A percentile compares a stretch with the other conserved stretches of the same genome.
Conservation (phyloP, 1,140 invertebrate genomes). For the Brachionus asplanchnoidis region DNA sequence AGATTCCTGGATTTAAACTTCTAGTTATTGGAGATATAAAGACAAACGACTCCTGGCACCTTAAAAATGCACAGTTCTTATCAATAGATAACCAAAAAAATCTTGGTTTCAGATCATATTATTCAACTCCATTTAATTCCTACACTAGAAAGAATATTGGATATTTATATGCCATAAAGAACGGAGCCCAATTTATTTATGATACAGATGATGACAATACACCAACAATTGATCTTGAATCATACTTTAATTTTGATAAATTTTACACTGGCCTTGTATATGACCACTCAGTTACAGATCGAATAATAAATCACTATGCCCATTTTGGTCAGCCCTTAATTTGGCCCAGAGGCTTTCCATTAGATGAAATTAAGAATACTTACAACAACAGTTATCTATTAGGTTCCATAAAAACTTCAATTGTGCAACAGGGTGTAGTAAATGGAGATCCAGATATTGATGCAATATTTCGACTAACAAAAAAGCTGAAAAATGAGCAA, state of each 20-base stretch:
- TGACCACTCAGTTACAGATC: conserved; percentile 47
- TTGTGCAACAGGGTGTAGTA: conserved; percentile 51
- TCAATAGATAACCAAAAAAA: no score
- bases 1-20: no score
- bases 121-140: background rate
- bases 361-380: background rate
- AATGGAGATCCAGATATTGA: conserved; percentile 54
- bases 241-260: conserved; percentile 47
- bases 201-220: conserved; percentile 53
- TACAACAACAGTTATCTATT: conserved; percentile 25
- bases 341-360: background rate
- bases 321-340: background rate
- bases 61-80: no score
- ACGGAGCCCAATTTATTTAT: conserved; percentile 51
- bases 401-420: conserved; percentile 41
- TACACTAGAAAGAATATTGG: background rate
- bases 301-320: conserved; percentile 16
- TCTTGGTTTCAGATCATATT: no score
- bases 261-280: conserved; percentile 48
- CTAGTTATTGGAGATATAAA: no score
- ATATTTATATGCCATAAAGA: conserved; percentile 7
- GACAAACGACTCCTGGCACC: no score
- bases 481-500: conserved; percentile 35
- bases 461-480: conserved; percentile 49
- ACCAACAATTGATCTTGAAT: conserved; percentile 42